A percentile compares a stretch with the other conserved stretches of the same genome.
These are phyloP conservation scores for Scophthalmus maximus DNA, from an alignment of 2,113 vertebrate genomes.

Conservation along the genomic window DNA sequence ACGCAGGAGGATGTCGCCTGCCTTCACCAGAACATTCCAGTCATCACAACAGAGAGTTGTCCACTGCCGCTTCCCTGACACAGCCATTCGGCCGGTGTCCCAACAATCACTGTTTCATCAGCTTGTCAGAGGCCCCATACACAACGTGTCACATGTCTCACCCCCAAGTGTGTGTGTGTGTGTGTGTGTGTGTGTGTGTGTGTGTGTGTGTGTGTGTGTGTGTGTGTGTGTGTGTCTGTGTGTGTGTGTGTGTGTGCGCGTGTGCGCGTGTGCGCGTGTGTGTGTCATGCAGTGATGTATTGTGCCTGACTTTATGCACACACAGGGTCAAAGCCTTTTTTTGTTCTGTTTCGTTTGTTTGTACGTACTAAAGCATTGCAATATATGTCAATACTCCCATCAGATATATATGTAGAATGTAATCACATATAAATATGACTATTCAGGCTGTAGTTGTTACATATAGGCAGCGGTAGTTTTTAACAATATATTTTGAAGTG, in stretches of 20 bases:
- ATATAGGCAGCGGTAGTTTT: conserved; percentile 43
- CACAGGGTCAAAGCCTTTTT: conserved; percentile 26
- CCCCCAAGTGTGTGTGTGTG: conserved; percentile 27
- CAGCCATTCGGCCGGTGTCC: conserved; percentile 53
- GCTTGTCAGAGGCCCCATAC: conserved; percentile 48
- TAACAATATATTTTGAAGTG: conserved; percentile 19
- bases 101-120: conserved; percentile 38
- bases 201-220: conserved; percentile 35
- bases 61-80: conserved; percentile 73
- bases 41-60: conserved; percentile 53
- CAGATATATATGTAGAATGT: conserved; percentile 71
- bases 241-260: conserved; percentile 32
- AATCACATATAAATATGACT: conserved; percentile 51
- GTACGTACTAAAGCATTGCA: conserved; percentile 71
- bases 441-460: conserved; percentile 40
- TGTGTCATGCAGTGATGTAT: conserved; percentile 18
- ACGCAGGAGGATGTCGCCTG: conserved; percentile 26
- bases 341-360: conserved; percentile 28
- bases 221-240: conserved; percentile 37
- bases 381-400: conserved; percentile 78
- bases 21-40: conserved; percentile 31
- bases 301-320: conserved; percentile 40
- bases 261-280: no score
- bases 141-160: conserved; percentile 43
- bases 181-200: conserved; percentile 35